Conservation (phyloP, 2,113 vertebrate species). For the Mirza zaza region DNA sequence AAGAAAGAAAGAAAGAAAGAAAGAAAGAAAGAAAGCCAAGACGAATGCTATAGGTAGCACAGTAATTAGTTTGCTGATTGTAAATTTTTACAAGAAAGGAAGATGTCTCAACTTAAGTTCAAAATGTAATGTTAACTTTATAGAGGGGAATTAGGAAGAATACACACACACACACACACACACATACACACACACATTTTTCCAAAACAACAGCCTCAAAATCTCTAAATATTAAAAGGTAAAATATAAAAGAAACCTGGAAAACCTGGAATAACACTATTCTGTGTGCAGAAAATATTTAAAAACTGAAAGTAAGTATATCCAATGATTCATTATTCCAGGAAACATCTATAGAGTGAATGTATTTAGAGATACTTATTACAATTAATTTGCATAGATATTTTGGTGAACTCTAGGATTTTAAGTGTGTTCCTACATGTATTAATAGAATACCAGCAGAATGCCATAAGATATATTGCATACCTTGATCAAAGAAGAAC, state of each 20-base stretch:
- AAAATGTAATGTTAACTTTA: not conserved
- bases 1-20: not conserved
- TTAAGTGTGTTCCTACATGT: not conserved
- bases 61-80: not conserved
- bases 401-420: not conserved
- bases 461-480: not conserved
- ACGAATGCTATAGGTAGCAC: not conserved
- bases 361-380: not conserved
- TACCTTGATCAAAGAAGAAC: not conserved
- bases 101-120: not conserved
- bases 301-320: constrained; percentile 31
- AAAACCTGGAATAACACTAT: not conserved
- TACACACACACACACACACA: not conserved
- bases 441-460: not conserved
- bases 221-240: not conserved
- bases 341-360: not conserved
- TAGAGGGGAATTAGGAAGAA: not conserved
- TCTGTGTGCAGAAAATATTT: not conserved
- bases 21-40: not conserved
- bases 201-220: not conserved
- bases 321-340: constrained; percentile 17
- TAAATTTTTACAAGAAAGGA: constrained; percentile 37
- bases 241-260: not conserved
- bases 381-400: constrained; percentile 14
- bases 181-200: not conserved